Percentiles rank a stretch among this genome's conserved stretches.
These are phyloP conservation scores for Orchesellides sinensis DNA, from an alignment of 2,888 invertebrate genomes.

Conservation along the genomic window DNA sequence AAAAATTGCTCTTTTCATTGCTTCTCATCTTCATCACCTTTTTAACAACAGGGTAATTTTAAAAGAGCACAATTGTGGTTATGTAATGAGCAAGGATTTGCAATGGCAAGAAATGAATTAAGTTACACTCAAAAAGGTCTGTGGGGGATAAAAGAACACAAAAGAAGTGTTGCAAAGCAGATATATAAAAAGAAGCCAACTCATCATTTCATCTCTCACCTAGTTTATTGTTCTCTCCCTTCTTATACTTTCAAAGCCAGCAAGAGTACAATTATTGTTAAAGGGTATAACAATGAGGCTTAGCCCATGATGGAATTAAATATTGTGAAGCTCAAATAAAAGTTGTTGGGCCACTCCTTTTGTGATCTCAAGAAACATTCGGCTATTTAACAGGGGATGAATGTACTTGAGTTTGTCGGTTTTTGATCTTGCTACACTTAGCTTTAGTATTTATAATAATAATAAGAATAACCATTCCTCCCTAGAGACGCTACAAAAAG, in stretches of 20 bases:
- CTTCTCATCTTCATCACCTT: conserved; percentile 1
- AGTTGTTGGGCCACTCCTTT: conserved; percentile 17
- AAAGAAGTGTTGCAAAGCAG: not conserved
- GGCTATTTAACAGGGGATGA: not conserved
- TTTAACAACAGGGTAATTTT: not conserved
- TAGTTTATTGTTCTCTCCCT: conserved; percentile 48
- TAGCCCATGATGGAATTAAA: not conserved
- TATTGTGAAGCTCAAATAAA: not conserved
- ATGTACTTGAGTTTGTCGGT: conserved; percentile 3
- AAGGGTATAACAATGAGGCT: not conserved
- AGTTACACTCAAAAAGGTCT: not conserved
- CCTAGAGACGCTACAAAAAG: not conserved
- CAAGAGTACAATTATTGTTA: not conserved
- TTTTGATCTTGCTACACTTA: conserved; percentile 14
- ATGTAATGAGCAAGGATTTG: not conserved
- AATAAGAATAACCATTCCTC: too few relatives aligned
- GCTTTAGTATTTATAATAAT: conserved; percentile 15
- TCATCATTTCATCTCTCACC: conserved; percentile 56
- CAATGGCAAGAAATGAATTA: not conserved
- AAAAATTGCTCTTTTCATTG: conserved; percentile 23
- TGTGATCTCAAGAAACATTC: conserved; percentile 9
- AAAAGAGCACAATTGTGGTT: not conserved
- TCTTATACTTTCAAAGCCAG: conserved; percentile 20
- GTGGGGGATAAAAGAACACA: not conserved
- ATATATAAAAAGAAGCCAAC: conserved; percentile 29